These are phyloP conservation scores for Apeira syringaria DNA, from an alignment of 2,888 invertebrate genomes.

Conservation along the genomic window DNA sequence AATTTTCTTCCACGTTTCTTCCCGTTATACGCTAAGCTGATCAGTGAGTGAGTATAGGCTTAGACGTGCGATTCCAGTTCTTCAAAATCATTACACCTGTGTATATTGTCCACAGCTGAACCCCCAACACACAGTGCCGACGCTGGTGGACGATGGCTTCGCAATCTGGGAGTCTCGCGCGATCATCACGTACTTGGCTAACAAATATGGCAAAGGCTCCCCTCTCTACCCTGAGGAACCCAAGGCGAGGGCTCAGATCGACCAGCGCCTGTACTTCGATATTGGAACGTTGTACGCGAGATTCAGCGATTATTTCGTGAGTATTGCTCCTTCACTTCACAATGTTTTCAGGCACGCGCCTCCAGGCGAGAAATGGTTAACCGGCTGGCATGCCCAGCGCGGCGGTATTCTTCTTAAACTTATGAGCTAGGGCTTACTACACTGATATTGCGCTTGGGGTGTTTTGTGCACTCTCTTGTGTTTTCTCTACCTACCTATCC, in stretches of 20 bases:
- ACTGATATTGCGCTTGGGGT: too few species aligned
- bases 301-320: slow-evolving; percentile 88
- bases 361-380: too few species aligned
- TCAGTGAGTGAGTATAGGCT: too few species aligned
- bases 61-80: too few species aligned
- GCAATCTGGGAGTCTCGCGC: slow-evolving; percentile 93
- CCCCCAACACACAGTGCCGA: slow-evolving; percentile 93
- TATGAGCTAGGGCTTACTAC: too few species aligned
- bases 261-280: slow-evolving; percentile 92
- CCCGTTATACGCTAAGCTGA: too few species aligned
- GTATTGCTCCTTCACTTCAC: slow-evolving; percentile 45
- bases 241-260: slow-evolving; percentile 89
- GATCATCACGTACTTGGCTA: slow-evolving; percentile 90
- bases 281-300: slow-evolving; percentile 88
- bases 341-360: background rate
- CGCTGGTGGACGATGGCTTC: slow-evolving; percentile 92
- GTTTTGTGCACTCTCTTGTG: too few species aligned
- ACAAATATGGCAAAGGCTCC: slow-evolving; percentile 91
- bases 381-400: too few species aligned
- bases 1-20: too few species aligned
- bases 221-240: slow-evolving; percentile 91
- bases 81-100: too few species aligned
- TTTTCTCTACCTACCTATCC: too few species aligned
- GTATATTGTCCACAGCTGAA: slow-evolving; percentile 86
- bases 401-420: too few species aligned